Evolutionary conservation across 2,113 vertebrate genomes (phyloP).

Genomic region (Upupa epops): DNA sequence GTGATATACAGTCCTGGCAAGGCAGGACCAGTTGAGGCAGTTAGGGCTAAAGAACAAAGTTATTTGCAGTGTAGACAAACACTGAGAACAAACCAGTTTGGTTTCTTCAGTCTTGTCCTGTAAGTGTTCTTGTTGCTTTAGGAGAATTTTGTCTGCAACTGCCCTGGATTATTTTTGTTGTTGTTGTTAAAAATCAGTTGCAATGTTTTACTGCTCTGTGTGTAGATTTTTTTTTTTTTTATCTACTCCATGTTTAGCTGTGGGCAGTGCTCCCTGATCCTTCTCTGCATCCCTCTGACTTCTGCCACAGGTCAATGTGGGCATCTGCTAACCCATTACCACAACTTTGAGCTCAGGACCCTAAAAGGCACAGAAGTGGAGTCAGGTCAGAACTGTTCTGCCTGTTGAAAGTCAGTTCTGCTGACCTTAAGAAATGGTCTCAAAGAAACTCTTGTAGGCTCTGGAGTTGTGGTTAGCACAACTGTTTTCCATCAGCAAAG

Average conservation of each 20-base stretch:
- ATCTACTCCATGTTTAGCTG: not conserved
- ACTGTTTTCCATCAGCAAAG: slow-evolving; percentile 42
- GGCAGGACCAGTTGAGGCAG: not conserved
- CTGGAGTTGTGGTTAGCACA: slow-evolving; percentile 13
- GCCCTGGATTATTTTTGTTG: not conserved
- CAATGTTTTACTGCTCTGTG: not conserved
- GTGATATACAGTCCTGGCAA: not conserved
- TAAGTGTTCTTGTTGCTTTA: not conserved
- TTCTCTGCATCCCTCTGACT: not conserved
- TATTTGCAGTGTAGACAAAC: not conserved
- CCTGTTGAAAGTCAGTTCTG: not conserved
- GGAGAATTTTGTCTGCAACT: not conserved
- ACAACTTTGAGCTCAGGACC: not conserved
- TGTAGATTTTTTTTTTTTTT: slow-evolving; percentile 18
- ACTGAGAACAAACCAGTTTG: not conserved
- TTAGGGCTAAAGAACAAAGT: not conserved
- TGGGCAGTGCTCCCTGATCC: not conserved
- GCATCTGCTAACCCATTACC: rapidly evolving
- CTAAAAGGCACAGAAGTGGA: rapidly evolving
- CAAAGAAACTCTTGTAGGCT: not conserved
- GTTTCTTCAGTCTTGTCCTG: not conserved
- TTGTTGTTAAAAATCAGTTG: not conserved
- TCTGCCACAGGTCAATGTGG: not conserved
- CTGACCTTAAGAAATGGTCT: not conserved
- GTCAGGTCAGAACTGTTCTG: not conserved